Conservation (phyloP, 2,113 vertebrate genomes). For the Cairina moschata region DNA sequence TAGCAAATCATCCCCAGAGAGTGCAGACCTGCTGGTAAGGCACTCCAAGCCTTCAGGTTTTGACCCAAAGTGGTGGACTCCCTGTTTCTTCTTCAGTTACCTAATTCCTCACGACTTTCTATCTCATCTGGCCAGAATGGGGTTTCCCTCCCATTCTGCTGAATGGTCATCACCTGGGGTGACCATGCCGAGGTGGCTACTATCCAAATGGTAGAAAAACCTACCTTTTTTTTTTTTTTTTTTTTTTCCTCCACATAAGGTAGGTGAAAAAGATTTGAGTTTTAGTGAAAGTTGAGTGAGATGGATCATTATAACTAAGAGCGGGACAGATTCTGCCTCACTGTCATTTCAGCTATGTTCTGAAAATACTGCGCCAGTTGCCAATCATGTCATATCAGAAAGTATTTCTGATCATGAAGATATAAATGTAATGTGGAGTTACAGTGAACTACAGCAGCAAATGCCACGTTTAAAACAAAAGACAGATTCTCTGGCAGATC, state of each 20-base stretch:
- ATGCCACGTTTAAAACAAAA: not conserved
- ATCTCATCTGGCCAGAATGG: not conserved
- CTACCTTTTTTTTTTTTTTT: not conserved
- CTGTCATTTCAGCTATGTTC: not conserved
- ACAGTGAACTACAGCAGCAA: not conserved
- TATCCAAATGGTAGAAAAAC: not conserved
- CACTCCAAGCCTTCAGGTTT: not conserved
- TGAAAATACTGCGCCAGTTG: not conserved
- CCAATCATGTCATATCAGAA: fast-evolving
- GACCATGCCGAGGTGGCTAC: not conserved
- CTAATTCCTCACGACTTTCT: not conserved
- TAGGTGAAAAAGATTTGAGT: not conserved
- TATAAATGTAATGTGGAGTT: not conserved
- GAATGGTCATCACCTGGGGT: fast-evolving
- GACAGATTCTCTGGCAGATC: not conserved
- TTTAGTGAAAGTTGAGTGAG: not conserved
- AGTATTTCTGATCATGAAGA: not conserved
- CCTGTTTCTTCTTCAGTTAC: not conserved
- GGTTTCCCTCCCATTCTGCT: fast-evolving
- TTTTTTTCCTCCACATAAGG: not conserved
- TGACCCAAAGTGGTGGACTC: not conserved
- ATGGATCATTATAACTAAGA: not conserved
- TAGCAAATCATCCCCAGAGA: not conserved
- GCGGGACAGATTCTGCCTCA: not conserved
- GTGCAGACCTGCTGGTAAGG: not conserved